Conservation (phyloP, 1,140 invertebrate species). For the Tetramorium parvispinum region DNA sequence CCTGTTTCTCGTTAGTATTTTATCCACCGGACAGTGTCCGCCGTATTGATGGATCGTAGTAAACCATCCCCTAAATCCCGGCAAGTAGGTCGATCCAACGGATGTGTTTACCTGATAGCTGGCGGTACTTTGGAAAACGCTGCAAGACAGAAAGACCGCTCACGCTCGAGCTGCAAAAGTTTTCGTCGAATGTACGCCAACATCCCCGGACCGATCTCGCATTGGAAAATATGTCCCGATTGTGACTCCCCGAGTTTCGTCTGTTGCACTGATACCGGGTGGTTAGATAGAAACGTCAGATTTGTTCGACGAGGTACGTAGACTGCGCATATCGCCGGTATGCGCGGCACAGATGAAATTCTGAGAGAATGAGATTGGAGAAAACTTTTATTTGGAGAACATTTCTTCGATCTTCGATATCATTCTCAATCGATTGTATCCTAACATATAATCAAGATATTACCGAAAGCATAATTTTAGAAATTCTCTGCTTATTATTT, state of each 20-base stretch:
- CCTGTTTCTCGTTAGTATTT: slow-evolving; percentile 40
- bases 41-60: slow-evolving; percentile 33
- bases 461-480: background rate
- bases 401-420: background rate
- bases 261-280: slow-evolving; percentile 1
- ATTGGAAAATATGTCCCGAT: slow-evolving; percentile 50
- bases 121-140: slow-evolving; percentile 8
- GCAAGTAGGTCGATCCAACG: slow-evolving; percentile 15
- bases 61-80: background rate
- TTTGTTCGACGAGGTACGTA: background rate
- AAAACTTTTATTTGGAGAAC: background rate
- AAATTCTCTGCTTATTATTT: background rate
- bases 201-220: slow-evolving; percentile 32
- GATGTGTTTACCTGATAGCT: slow-evolving; percentile 45
- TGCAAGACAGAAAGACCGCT: slow-evolving; percentile 35
- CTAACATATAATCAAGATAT: background rate
- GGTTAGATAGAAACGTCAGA: slow-evolving; percentile 1
- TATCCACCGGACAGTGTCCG: background rate
- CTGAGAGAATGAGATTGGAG: background rate
- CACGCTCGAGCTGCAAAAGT: slow-evolving; percentile 42
- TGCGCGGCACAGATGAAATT: background rate
- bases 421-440: background rate
- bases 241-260: slow-evolving; percentile 46
- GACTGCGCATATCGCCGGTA: background rate
- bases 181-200: slow-evolving; percentile 51